A percentile compares a stretch with the other conserved stretches of the same genome.
Evolutionary conservation across 2,113 vertebrate species (phyloP).

Genomic region (Empidonax traillii): DNA sequence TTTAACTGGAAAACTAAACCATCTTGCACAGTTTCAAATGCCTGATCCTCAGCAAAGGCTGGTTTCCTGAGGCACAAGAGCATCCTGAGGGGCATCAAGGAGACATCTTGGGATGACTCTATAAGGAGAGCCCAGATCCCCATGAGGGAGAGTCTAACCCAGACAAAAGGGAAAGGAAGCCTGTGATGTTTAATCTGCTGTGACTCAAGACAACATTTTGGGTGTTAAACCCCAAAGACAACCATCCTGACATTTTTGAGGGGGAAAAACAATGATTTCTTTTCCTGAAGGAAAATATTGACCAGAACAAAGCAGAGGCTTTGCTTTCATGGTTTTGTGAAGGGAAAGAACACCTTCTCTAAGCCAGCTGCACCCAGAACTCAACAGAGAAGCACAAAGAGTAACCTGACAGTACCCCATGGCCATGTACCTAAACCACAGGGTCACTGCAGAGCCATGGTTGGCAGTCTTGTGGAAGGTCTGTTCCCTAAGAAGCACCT

Average conservation of each 20-base stretch:
- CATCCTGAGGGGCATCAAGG: rapidly evolving
- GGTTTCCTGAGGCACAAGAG: background rate
- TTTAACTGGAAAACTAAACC: background rate
- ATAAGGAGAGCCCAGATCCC: background rate
- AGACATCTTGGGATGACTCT: background rate
- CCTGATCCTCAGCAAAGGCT: background rate
- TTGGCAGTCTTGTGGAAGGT: background rate
- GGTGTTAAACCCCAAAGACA: background rate
- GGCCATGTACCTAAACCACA: rapidly evolving
- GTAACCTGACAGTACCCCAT: background rate
- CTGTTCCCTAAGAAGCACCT: background rate
- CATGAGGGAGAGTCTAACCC: background rate
- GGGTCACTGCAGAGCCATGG: background rate
- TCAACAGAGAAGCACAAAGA: background rate
- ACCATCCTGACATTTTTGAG: background rate
- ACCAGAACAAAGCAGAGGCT: background rate
- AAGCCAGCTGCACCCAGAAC: background rate
- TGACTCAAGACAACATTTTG: background rate
- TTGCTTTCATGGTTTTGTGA: background rate
- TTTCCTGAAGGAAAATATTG: background rate
- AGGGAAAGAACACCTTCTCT: background rate
- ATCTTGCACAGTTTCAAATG: background rate
- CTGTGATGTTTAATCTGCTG: background rate
- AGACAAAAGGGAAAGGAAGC: background rate
- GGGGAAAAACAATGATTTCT: rapidly evolving